These are phyloP conservation scores for Sphenodon punctatus DNA, from an alignment of 2,797 vertebrate genomes.

Conservation along the genomic window DNA sequence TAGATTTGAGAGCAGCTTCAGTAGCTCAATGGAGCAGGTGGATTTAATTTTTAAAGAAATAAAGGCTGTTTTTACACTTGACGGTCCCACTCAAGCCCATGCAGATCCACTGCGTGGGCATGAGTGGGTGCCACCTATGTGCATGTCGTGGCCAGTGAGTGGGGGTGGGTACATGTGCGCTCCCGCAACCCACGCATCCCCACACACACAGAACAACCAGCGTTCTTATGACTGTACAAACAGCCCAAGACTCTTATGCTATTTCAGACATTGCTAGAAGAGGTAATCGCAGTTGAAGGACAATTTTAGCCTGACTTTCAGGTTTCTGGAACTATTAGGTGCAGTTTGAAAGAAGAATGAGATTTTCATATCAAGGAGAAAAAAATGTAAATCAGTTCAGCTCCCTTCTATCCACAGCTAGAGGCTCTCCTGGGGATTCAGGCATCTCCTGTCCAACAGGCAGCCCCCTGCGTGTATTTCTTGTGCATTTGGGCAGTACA, in stretches of 20 bases:
- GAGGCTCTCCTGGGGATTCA: conserved; percentile 21
- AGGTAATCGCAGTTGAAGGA: neutral
- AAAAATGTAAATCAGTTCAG: neutral
- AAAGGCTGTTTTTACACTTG: no score
- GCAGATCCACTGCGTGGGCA: no score
- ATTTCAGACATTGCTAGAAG: neutral
- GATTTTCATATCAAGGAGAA: neutral
- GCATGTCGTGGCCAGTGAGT: no score
- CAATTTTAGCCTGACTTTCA: neutral
- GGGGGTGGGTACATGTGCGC: no score
- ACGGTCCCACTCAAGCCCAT: no score
- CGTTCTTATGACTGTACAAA: neutral
- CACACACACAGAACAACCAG: no score
- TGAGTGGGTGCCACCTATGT: no score
- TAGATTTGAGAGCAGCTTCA: neutral
- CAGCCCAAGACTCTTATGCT: neutral
- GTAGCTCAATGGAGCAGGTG: neutral
- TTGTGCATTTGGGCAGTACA: no score
- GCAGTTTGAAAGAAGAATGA: neutral
- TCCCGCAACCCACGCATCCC: no score
- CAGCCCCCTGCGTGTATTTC: no score
- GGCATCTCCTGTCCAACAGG: conserved; percentile 23
- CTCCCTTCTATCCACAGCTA: neutral
- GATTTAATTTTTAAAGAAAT: neutral
- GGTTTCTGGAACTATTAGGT: neutral